Evolutionary conservation across 2,888 invertebrate genomes (phyloP).

Genomic region (Kryphioiulus occultus): DNA sequence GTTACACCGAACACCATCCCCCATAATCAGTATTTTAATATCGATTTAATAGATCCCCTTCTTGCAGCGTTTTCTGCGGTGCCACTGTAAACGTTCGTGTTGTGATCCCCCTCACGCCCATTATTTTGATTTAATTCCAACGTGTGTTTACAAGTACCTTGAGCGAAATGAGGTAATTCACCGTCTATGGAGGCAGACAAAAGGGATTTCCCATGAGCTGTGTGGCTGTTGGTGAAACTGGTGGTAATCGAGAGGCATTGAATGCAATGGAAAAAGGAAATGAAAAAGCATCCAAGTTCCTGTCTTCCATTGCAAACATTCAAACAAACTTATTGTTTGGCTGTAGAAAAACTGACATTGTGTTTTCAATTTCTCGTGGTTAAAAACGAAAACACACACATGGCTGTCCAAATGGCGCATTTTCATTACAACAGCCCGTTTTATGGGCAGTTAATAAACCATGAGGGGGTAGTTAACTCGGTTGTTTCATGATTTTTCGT

Average conservation of each 20-base stretch:
- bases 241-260: not conserved
- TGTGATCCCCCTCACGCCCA: not conserved
- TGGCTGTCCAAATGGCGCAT: not conserved
- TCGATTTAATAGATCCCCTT: constrained; percentile 2
- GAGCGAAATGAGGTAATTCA: constrained; percentile 6
- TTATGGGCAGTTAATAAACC: constrained; percentile 4
- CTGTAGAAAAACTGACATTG: not conserved
- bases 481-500: not conserved
- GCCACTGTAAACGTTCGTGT: not conserved
- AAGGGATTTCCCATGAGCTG: constrained; percentile 4
- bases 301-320: no score
- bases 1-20: not conserved
- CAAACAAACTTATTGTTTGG: no score
- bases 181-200: not conserved
- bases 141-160: not conserved
- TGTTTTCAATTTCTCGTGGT: not conserved
- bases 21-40: not conserved
- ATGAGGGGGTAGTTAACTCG: not conserved
- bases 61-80: not conserved
- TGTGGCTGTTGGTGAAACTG: not conserved
- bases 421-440: not conserved
- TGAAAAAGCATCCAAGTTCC: not conserved
- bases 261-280: not conserved
- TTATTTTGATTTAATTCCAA: constrained; percentile 23
- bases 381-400: not conserved